Percentiles rank a stretch among this genome's conserved stretches.
phyloP scores from a whole-genome alignment of 2,113 vertebrate species.

The Saccopteryx bilineata region DNA sequence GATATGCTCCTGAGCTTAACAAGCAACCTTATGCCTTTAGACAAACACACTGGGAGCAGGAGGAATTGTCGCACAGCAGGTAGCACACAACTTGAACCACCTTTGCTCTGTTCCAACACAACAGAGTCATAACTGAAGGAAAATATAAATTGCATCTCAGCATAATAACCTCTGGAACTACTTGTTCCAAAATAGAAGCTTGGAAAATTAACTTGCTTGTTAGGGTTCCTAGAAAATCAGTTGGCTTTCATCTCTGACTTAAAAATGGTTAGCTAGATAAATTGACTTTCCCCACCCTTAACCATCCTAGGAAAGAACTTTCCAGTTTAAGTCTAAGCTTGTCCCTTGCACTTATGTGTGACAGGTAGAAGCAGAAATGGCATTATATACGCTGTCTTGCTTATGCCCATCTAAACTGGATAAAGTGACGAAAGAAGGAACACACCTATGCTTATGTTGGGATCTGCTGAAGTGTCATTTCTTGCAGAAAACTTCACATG shows the following conservation, averaged over 20 bases:
- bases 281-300: not conserved
- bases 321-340: constrained; percentile 22
- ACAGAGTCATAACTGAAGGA: not conserved
- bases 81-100: not conserved
- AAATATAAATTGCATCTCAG: constrained; percentile 27
- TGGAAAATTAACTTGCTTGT: constrained; percentile 15
- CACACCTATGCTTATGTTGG: not conserved
- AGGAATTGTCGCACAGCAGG: not conserved
- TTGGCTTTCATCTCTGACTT: constrained; percentile 42
- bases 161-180: constrained; percentile 36
- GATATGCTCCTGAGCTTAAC: constrained; percentile 23
- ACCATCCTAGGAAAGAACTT: constrained; percentile 3
- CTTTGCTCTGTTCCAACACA: not conserved
- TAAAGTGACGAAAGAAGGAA: not conserved
- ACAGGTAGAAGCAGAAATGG: constrained; percentile 28
- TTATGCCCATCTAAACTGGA: not conserved
- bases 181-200: not conserved
- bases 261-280: constrained; percentile 31
- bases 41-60: not conserved
- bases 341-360: not conserved
- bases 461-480: not conserved
- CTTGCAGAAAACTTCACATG: not conserved
- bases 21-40: not conserved
- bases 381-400: not conserved
- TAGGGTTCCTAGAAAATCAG: constrained; percentile 42